Conservation (phyloP, 2,888 invertebrate genomes). For the Liodrosophila aerea region DNA sequence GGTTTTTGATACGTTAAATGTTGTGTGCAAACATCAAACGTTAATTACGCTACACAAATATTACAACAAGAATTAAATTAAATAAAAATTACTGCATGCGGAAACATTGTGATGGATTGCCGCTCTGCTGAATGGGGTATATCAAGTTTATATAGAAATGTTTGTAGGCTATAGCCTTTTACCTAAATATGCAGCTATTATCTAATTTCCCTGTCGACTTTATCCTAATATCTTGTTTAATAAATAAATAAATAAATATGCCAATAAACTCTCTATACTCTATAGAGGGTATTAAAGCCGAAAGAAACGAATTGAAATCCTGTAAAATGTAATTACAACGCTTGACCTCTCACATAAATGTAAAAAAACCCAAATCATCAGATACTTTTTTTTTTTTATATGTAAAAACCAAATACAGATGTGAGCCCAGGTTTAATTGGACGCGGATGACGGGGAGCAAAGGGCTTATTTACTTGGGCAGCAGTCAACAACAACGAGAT, state of each 20-base stretch:
- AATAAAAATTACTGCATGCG: neutral
- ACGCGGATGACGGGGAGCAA: neutral
- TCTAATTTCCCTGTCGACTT: too few species aligned
- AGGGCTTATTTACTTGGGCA: constrained; percentile 38
- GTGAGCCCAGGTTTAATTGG: neutral
- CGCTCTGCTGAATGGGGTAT: too few species aligned
- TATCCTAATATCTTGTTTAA: too few species aligned
- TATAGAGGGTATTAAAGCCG: neutral
- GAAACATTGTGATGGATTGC: too few species aligned
- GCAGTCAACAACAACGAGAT: constrained; percentile 12
- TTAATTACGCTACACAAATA: constrained; percentile 14
- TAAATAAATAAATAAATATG: too few species aligned
- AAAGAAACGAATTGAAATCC: neutral
- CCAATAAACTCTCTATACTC: too few species aligned
- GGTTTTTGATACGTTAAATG: constrained; percentile 44
- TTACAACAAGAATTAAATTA: neutral
- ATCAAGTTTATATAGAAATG: too few species aligned
- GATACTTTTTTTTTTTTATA: too few species aligned
- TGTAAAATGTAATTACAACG: constrained; percentile 20
- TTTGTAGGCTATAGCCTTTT: too few species aligned
- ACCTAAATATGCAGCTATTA: too few species aligned
- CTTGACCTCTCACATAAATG: constrained; percentile 19
- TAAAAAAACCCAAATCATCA: constrained; percentile 8
- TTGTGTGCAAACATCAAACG: constrained; percentile 3
- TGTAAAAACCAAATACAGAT: constrained; percentile 6